These are phyloP conservation scores for Glaucidium brasilianum DNA, from an alignment of 2,113 vertebrate genomes.

Conservation along the genomic window DNA sequence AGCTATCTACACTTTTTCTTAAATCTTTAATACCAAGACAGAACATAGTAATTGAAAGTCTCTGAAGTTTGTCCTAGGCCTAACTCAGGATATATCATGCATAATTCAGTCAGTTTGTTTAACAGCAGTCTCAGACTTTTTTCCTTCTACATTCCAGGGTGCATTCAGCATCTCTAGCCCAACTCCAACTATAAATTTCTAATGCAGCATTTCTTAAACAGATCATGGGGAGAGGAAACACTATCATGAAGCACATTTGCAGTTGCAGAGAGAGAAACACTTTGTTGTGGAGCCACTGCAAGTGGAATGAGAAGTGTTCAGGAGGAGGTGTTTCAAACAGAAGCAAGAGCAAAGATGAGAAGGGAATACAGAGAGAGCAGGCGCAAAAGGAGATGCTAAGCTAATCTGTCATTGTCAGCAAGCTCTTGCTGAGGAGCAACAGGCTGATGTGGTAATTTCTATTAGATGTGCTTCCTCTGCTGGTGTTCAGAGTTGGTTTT, in stretches of 20 bases:
- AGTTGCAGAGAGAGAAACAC: neutral
- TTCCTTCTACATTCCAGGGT: neutral
- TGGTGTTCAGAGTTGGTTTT: neutral
- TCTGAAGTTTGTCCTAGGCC: neutral
- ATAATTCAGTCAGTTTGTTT: neutral
- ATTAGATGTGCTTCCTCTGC: neutral
- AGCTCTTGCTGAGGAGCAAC: neutral
- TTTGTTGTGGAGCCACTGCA: neutral
- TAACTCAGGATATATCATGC: neutral
- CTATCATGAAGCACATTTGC: neutral
- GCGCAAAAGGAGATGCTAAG: neutral
- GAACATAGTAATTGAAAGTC: neutral
- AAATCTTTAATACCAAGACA: neutral
- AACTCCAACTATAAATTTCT: neutral
- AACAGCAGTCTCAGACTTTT: neutral
- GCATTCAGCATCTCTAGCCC: neutral
- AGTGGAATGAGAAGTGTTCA: neutral
- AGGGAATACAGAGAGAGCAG: neutral
- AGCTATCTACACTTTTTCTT: neutral
- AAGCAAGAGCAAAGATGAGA: neutral
- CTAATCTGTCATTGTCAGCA: fast-evolving
- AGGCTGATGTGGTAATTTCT: neutral
- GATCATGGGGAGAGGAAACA: neutral
- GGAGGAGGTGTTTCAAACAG: neutral
- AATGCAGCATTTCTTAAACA: neutral